Base-by-base conservation (phyloP, 2,797 vertebrate genomes). In the Cuculus canorus region DNA sequence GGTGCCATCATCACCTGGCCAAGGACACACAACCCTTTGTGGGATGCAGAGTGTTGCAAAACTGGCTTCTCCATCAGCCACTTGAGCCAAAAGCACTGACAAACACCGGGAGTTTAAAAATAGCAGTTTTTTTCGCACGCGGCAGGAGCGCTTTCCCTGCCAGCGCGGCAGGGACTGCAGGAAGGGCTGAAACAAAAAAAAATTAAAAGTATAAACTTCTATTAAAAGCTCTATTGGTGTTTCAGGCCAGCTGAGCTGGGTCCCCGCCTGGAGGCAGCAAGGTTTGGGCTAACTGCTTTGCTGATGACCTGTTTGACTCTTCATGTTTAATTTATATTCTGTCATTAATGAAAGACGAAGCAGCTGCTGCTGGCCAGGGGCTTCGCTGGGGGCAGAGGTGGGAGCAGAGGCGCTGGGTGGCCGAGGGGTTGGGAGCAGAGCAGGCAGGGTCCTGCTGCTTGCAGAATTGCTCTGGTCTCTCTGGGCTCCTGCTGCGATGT, bases 91-190 rank as follows among this genome's bases (percentile, higher is more conserved):
- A 78, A 95, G 76, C 10, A 24, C 95, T 95, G 96, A 92, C 93
- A 86, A 92, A 90, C 86, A 45, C 3, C 5, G 28, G 68, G 17
- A 70, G 89, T 73, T 94, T 96, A 96, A 95, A 96, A 96, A 96
- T 96, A 96, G 96, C 88, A 66, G 2, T 2, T 39, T 61, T 78
- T 82, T 82, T 76, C 6, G 4, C 93, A 88, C 8, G 5, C 13
- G 23, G 69, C 5, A 4, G 86, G 86, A 93, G 65, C 33, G 0
- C 60, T 89, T 87, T 95, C 84, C 84, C 71, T 93, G 95, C 92
- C 82, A 68, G 91, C 63, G 11, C 84, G 92, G 92, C 3, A 1
- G 76, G 75, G 78, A 93, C 92, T 82, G 94, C 89, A 10, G 89
- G 56, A 80, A 92, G 75, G 82, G 68, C 82, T 93, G 18, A 28